phyloP scores from a whole-genome alignment of 2,888 invertebrate genomes.

The Orchesellides sinensis region DNA sequence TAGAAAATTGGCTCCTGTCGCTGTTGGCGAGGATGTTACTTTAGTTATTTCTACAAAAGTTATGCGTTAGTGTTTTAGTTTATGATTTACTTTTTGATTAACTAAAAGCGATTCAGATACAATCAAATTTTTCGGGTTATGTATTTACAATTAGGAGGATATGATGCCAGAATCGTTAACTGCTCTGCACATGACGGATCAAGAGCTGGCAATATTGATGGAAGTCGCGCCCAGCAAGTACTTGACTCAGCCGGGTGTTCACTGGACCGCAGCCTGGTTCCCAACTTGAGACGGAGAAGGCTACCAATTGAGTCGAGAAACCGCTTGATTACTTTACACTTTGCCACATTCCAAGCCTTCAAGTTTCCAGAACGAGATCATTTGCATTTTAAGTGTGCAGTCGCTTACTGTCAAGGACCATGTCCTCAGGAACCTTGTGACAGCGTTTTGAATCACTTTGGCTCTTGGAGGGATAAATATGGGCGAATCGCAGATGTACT shows the following conservation, averaged over 20 bases:
- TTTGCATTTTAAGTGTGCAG: conserved; percentile 86
- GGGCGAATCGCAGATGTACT: conserved; percentile 76
- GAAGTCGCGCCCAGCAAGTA: conserved; percentile 72
- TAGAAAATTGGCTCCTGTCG: conserved; percentile 69
- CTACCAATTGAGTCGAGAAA: conserved; percentile 73
- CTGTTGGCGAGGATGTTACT: conserved; percentile 73
- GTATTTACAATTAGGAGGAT: conserved; percentile 80
- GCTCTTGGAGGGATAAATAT: conserved; percentile 74
- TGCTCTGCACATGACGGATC: conserved; percentile 88
- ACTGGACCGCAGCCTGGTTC: conserved; percentile 71
- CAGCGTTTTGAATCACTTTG: conserved; percentile 72
- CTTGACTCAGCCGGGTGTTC: conserved; percentile 74
- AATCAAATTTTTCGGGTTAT: too few relatives aligned
- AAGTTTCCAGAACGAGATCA: conserved; percentile 89
- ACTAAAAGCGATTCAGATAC: not conserved
- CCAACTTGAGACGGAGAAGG: conserved; percentile 73
- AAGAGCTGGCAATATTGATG: conserved; percentile 65
- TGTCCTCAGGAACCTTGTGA: conserved; percentile 81
- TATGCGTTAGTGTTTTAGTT: conserved; percentile 67
- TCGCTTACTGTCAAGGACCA: conserved; percentile 85
- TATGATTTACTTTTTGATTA: too few relatives aligned
- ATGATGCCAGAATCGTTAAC: conserved; percentile 86
- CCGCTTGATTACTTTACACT: conserved; percentile 75
- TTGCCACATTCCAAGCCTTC: conserved; percentile 86
- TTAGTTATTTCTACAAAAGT: conserved; percentile 74